phyloP scores from a whole-genome alignment of 2,113 vertebrate genomes.

The Desmodus rotundus region DNA sequence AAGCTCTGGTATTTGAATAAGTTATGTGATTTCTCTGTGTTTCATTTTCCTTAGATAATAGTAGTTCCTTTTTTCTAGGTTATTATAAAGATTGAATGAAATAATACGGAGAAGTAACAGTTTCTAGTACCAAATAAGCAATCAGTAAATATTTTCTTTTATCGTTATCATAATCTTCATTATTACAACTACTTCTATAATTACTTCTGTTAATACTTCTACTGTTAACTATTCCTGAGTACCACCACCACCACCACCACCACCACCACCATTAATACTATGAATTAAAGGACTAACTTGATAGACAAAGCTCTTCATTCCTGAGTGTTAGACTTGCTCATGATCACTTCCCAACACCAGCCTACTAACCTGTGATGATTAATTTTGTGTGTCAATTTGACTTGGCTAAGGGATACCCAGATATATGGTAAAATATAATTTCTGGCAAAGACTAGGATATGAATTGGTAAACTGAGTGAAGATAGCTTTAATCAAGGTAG shows the following conservation, averaged over 20 bases:
- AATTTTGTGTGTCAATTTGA: neutral
- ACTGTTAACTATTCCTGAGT: neutral
- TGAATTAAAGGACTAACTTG: neutral
- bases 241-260: neutral
- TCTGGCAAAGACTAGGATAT: neutral
- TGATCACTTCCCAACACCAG: neutral
- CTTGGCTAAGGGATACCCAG: neutral
- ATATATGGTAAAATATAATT: neutral
- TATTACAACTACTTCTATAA: neutral
- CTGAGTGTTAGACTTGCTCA: neutral
- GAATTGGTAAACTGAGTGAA: neutral
- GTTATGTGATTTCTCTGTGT: neutral
- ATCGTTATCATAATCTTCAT: neutral
- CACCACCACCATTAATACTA: neutral
- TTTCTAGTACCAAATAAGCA: neutral
- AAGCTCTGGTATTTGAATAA: neutral
- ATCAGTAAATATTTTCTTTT: neutral
- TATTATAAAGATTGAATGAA: neutral
- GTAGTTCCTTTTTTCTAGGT: neutral
- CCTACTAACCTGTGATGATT: neutral
- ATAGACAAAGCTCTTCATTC: neutral
- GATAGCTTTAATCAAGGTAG: neutral
- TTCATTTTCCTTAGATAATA: neutral
- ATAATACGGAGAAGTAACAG: constrained; percentile 11
- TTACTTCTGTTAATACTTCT: neutral